Base-by-base conservation (phyloP, 1,140 invertebrate species). In the Sycobia sp. region DNA sequence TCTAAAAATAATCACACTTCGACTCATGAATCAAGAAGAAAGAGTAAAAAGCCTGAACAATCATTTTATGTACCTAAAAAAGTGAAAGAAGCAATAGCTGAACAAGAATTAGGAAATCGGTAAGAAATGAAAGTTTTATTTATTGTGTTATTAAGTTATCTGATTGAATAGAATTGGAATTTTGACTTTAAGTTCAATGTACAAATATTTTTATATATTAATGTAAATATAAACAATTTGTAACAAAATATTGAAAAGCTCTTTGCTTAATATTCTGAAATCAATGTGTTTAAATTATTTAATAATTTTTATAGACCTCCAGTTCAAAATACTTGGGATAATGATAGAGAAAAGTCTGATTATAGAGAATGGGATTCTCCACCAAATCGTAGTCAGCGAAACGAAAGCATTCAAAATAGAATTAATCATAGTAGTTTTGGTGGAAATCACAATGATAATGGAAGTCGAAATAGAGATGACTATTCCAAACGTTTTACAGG, bases 41-140 rank as follows among this genome's bases (percentile, higher is more conserved):
- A 77, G 66, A 74, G 62, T 56, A 85, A 83, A 71, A 87, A 86
- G 72, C 85, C 85, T 36, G 85, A 87, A 67, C 81, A 85, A 67
- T 73, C 73, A 38, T 71, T 84, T 27, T 87, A 86, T 68, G 77
- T 86, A 65, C 83, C 84, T 20, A 83, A 83, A 72, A 80, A 81
- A 68, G 73, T 84, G 36, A 83, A 84, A 64, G 82, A 84, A 73
- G 78, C 81, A 62, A 72, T 82, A 64, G 80, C 80, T 55, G 80
- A 79, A 64, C 71, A 72, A 38, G 80, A 81, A 58, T 69, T 70
- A 55, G 66, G 65, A 3, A 75, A 73, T 57, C 78, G 71, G 76
- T 77, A 62, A 65, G 59, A 39, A 39, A n/a, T 14, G 8, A 16
- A 50, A 16, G 29, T 32, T 32, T 32, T 32, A 32, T 7, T n/a